phyloP scores from a whole-genome alignment of 92 coral and sea anemone genomes.

The Nematostella vectensis region DNA sequence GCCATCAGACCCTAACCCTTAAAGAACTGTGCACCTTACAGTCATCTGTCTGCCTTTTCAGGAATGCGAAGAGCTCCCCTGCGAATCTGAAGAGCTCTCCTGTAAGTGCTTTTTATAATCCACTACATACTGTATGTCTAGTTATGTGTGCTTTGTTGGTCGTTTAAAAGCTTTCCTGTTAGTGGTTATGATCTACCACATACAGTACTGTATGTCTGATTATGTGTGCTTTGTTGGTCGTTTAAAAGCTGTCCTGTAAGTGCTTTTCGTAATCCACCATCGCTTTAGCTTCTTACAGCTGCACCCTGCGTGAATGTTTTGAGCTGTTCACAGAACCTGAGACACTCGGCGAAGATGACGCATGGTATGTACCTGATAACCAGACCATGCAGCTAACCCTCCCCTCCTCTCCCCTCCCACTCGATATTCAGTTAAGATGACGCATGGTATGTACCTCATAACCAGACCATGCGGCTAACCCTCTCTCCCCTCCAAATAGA shows the following conservation, averaged over 20 bases:
- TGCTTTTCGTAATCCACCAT: no score
- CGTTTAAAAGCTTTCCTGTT: no score
- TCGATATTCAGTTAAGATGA: conserved; percentile 66
- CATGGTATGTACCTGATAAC: conserved; percentile 68
- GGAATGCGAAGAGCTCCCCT: conserved; percentile 47
- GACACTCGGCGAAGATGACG: conserved; percentile 73
- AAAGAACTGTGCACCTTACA: neutral
- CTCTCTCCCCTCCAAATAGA: no score
- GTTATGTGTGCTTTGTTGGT: no score
- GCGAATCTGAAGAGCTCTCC: conserved; percentile 25
- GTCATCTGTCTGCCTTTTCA: conserved; percentile 7
- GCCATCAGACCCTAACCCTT: no score
- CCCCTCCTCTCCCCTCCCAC: no score
- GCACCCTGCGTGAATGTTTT: conserved; percentile 74
- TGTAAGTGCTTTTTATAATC: conserved; percentile 23
- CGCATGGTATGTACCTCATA: conserved; percentile 73
- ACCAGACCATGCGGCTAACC: no score
- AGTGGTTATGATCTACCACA: no score
- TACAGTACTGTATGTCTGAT: no score
- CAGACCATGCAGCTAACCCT: no score
- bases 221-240: no score
- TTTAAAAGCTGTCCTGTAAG: conserved; percentile 46
- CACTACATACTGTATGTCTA: no score
- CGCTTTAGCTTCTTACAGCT: conserved; percentile 49
- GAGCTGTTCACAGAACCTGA: conserved; percentile 91